phyloP scores from a whole-genome alignment of 2,888 invertebrate genomes.

The Hydriomena furcata region DNA sequence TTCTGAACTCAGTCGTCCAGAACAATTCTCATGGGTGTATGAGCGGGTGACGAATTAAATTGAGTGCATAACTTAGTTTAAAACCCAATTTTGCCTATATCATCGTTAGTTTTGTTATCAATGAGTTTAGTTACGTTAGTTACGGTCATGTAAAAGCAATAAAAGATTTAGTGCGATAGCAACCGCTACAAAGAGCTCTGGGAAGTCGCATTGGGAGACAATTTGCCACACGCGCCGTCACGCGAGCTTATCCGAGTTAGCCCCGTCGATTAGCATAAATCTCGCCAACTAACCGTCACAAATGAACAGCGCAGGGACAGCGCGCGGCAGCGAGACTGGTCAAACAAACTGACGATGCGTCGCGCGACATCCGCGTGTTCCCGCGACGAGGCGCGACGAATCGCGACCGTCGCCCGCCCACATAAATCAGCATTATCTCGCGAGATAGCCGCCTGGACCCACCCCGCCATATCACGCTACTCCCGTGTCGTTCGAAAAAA shows the following conservation, averaged over 20 bases:
- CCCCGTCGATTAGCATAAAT: conserved; percentile 82
- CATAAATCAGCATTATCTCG: conserved; percentile 84
- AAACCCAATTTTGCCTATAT: background rate
- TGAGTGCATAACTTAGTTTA: conserved; percentile 3
- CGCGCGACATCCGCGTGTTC: conserved; percentile 60
- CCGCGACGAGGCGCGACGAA: conserved; percentile 77
- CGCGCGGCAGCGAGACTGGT: conserved; percentile 41
- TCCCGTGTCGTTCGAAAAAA: conserved; percentile 82
- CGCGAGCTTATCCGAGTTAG: conserved; percentile 76
- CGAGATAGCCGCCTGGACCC: conserved; percentile 80
- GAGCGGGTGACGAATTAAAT: conserved; percentile 17
- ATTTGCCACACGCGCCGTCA: conserved; percentile 79
- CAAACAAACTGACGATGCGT: conserved; percentile 63
- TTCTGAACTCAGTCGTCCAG: conserved; percentile 58
- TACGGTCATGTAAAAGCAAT: conserved; percentile 50
- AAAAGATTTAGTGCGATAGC: conserved; percentile 57
- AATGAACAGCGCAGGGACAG: conserved; percentile 59
- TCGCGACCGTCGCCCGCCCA: conserved; percentile 76
- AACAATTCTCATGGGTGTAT: conserved; percentile 42
- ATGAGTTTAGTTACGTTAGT: conserved; percentile 49
- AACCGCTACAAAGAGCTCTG: conserved; percentile 63
- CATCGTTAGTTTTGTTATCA: conserved; percentile 42
- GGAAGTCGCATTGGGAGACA: conserved; percentile 73
- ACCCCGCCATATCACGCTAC: conserved; percentile 77
- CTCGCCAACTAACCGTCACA: conserved; percentile 81